Evolutionary conservation across 2,888 invertebrate species (phyloP), one percentile per base, ranked within the genome.

Genomic region (Cephalotes varians): DNA sequence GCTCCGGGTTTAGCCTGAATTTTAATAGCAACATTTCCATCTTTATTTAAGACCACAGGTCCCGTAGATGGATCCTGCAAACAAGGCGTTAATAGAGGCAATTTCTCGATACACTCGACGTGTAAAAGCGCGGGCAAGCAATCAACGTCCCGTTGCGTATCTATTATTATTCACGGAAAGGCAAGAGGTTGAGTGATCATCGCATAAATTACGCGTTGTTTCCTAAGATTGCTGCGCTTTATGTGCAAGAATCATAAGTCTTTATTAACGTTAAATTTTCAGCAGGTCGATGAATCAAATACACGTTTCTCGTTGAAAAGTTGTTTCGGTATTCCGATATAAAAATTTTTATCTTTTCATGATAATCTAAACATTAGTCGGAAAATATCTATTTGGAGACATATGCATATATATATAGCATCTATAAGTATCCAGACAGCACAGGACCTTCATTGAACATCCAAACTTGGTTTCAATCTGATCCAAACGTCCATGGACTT

Each of bases 1-100:
- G 97, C 96, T 64, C 97, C 97, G 28, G 97, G 97, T 93, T 97
- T 97, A 0, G 97, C 97, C 82, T 96, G 95, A 85, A 97, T 95
- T 92, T 96, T 95, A 37, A 97, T 96, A 18, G 95, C 92, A 82
- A 97, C 95, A 90, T 96, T 96, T 34, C 97, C 96, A 64, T 94
- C 92, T 93, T 96, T 96, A 90, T 96, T 95, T 81, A 95, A 76
- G 49, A 92, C 92, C 28, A 96, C 89, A n/a, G 95, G 95, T 15
- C 93, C 91, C 77, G 87, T 64, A 51, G 86, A 81, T 60, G 65
- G 21, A 67, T 76, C 37, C 91, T 91, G 67, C 10, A 87, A 90
- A 83, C 72, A 80, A 44, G 40, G n/a, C 4, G 9, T 65, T 56
- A 72, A 72, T 72, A 12, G 18, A 28, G 37, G 4, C 18, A 37